Evolutionary conservation across 2,888 invertebrate species (phyloP), one percentile per base, ranked within the genome.

Genomic region (Mactromeris polynyma): DNA sequence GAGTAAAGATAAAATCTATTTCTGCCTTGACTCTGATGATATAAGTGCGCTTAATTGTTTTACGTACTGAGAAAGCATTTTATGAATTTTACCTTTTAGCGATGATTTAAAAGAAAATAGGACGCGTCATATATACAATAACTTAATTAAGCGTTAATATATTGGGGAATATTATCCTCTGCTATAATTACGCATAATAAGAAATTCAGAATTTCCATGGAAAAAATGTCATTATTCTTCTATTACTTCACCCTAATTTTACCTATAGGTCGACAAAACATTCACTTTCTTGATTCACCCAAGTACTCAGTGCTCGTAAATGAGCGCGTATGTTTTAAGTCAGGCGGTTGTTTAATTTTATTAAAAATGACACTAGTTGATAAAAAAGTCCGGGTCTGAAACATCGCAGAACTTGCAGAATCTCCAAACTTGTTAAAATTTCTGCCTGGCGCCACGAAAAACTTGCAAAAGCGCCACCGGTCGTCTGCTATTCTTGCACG

Each of bases 401-500:
- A 80, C 51, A 78, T 21, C 51, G 84, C 91, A 91, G 91, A 90
- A 38, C 83, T 69, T 26, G 36, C 36, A 26, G 85, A 89, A 83
- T 88, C 88, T 85, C 82, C 46, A 85, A 91, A 91, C 89, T 88
- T 90, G 90, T 87, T 85, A 91, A 85, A 87, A 88, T 83, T 88
- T 85, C 83, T 85, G 87, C 83, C 83, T 80, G 91, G 91, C 91
- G 91, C 91, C 91, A 88, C 90, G 69, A 82, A 89, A 89, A 91
- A 86, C 83, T 85, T 89, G 89, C 81, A 81, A 88, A 90, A 81
- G 79, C 69, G 64, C 84, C 79, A 81, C 89, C 80, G 69, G 58
- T 58, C 80, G 89, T 86, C 89, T 85, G 89, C 83, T 79, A 17
- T 78, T 85, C 82, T 82, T 85, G 78, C 88, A 78, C 85, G 83